Evolutionary conservation across 35 echinoderm and acorn worm genomes (phyloP).

Genomic region (Stichopus chloronotus): DNA sequence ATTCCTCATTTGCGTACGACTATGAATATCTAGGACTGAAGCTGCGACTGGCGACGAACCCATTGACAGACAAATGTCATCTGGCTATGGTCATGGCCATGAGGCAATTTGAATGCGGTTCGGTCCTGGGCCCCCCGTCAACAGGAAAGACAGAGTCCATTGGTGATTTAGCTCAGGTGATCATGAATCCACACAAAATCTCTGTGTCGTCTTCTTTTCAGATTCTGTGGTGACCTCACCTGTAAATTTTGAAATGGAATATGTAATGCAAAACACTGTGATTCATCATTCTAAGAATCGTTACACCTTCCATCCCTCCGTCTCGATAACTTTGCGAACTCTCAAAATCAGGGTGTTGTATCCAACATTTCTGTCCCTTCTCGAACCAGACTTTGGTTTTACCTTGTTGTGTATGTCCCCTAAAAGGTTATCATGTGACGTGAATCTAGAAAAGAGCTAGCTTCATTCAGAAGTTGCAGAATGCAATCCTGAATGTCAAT

Average conservation of each 20-base stretch:
- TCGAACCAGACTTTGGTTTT: too few species aligned
- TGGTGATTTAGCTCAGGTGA: slow-evolving; percentile 81
- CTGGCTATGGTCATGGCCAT: slow-evolving; percentile 80
- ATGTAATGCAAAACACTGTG: too few species aligned
- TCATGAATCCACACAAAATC: neutral
- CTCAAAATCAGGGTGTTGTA: too few species aligned
- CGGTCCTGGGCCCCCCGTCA: slow-evolving; percentile 68
- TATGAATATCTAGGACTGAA: slow-evolving; percentile 83
- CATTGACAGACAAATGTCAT: slow-evolving; percentile 93
- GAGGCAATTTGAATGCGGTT: slow-evolving; percentile 78
- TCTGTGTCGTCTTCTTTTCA: neutral
- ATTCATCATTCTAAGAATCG: too few species aligned
- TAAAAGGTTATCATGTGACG: too few species aligned
- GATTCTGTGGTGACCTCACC: neutral
- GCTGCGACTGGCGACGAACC: slow-evolving; percentile 67
- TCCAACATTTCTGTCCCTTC: too few species aligned
- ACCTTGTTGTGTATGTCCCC: too few species aligned
- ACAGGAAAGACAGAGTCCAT: slow-evolving; percentile 81
- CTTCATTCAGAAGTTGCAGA: too few species aligned
- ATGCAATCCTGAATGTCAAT: too few species aligned
- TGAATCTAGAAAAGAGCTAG: too few species aligned
- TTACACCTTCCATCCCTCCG: neutral
- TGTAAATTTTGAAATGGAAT: too few species aligned
- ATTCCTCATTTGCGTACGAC: slow-evolving; percentile 84
- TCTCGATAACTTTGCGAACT: too few species aligned